Evolutionary conservation across 2,888 invertebrate species (phyloP).

Genomic region (Drosophila kokeensis): DNA sequence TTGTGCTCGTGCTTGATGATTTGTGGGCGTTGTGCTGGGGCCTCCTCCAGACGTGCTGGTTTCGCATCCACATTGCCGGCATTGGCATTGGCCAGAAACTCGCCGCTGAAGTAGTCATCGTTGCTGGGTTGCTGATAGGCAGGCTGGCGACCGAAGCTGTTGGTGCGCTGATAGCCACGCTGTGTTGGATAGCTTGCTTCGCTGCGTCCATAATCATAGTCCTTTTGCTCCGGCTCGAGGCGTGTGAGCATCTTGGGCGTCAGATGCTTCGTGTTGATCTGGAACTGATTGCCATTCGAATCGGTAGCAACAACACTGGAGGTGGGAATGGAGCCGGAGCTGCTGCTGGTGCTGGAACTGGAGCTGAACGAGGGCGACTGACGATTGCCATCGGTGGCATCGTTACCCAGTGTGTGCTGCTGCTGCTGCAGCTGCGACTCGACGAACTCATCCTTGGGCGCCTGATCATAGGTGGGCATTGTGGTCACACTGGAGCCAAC

Average conservation of each 20-base stretch:
- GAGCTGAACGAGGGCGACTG: constrained; percentile 15
- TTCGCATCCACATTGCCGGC: constrained; percentile 67
- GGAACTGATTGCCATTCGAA: constrained; percentile 71
- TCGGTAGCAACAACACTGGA: constrained; percentile 63
- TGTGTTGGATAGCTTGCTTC: constrained; percentile 51
- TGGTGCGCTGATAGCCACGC: constrained; percentile 63
- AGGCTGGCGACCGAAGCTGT: constrained; percentile 60
- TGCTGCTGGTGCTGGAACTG: constrained; percentile 13
- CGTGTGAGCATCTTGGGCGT: constrained; percentile 77
- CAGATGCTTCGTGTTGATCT: constrained; percentile 66
- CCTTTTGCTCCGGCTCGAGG: constrained; percentile 65
- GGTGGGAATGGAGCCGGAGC: constrained; percentile 14
- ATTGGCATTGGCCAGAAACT: constrained; percentile 66
- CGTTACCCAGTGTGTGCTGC: constrained; percentile 37
- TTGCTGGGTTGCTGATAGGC: constrained; percentile 57
- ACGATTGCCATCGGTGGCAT: constrained; percentile 52
- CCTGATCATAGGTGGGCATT: constrained; percentile 74
- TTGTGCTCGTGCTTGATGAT: constrained; percentile 80
- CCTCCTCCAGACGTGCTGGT: constrained; percentile 76
- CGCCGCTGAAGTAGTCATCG: constrained; percentile 78
- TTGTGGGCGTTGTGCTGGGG: constrained; percentile 43
- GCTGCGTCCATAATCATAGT: constrained; percentile 64
- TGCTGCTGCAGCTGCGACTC: constrained; percentile 71
- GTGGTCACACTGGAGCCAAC: constrained; percentile 73
- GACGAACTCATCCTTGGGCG: constrained; percentile 66